Evolutionary conservation across 1,140 invertebrate species (phyloP).

Genomic region (Atta texana): DNA sequence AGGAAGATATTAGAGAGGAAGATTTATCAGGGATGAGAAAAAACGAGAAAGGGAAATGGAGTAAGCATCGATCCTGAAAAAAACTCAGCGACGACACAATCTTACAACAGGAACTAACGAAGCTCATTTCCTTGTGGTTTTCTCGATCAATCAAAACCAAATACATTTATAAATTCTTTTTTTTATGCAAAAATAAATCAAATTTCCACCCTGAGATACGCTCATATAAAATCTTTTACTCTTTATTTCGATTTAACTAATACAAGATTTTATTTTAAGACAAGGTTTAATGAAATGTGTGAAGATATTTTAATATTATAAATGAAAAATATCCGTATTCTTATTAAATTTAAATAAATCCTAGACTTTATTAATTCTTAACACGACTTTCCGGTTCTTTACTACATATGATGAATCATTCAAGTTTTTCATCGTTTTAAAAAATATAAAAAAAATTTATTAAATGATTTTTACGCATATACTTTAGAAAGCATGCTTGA

Average conservation of each 20-base stretch:
- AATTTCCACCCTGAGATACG: not conserved
- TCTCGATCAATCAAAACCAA: not conserved
- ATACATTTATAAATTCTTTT: not conserved
- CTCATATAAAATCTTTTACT: not conserved
- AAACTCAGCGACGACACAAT: conserved; percentile 32
- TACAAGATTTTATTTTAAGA: not conserved
- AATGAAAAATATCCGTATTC: not conserved
- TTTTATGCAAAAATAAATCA: not conserved
- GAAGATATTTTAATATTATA: not conserved
- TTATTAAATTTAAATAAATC: not conserved
- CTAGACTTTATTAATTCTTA: not conserved
- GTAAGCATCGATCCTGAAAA: conserved; percentile 27
- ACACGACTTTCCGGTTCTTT: too few species aligned
- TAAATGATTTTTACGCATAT: too few species aligned
- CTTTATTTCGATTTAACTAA: not conserved
- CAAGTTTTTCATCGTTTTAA: too few species aligned
- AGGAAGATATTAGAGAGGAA: not conserved
- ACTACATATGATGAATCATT: too few species aligned
- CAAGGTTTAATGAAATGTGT: not conserved
- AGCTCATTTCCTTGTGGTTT: conserved; percentile 3
- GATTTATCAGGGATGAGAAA: not conserved
- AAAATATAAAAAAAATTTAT: too few species aligned
- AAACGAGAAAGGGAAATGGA: conserved; percentile 6
- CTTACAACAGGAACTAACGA: conserved; percentile 37
- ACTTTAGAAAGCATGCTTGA: too few species aligned